These are phyloP conservation scores for Selene dorsalis DNA, from an alignment of 2,797 vertebrate genomes.

Conservation along the genomic window DNA sequence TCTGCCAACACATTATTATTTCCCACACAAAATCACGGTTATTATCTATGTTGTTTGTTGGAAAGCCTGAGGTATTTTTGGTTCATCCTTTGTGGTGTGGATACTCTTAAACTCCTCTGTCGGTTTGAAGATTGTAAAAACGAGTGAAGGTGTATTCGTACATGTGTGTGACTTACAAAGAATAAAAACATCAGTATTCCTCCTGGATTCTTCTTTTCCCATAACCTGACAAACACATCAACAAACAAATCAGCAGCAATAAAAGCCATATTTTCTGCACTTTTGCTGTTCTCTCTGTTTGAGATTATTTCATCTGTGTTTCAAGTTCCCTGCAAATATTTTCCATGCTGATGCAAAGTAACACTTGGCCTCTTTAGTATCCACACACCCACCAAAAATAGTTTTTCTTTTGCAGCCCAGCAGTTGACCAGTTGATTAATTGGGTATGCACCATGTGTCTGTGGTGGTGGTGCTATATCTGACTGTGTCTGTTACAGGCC, in stretches of 20 bases:
- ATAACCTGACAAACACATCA: slow-evolving; percentile 43
- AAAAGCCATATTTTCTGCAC: slow-evolving; percentile 14
- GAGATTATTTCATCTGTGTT: slow-evolving; percentile 26
- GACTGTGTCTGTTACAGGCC: background rate
- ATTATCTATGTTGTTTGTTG: slow-evolving; percentile 49
- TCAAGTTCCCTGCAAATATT: slow-evolving; percentile 4
- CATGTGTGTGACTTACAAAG: slow-evolving; percentile 27
- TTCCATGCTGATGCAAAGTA: slow-evolving; percentile 24
- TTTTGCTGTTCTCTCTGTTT: slow-evolving; percentile 11
- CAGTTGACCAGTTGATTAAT: slow-evolving; percentile 19
- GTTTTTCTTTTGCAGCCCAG: slow-evolving; percentile 10
- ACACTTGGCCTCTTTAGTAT: background rate
- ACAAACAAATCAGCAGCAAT: slow-evolving; percentile 38
- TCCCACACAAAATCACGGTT: slow-evolving; percentile 47
- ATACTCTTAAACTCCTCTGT: slow-evolving; percentile 47
- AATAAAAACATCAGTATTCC: slow-evolving; percentile 48
- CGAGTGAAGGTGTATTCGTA: slow-evolving; percentile 8
- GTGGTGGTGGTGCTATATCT: background rate
- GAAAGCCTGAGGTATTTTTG: slow-evolving; percentile 64
- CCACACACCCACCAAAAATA: background rate
- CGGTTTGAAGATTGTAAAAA: slow-evolving; percentile 53
- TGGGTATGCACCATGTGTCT: background rate
- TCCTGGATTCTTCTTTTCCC: slow-evolving; percentile 36
- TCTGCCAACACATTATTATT: slow-evolving; percentile 57
- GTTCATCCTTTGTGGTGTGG: slow-evolving; percentile 57